A percentile compares a stretch with the other conserved stretches of the same genome.
phyloP scores from a whole-genome alignment of 1,140 invertebrate species.

The Odontomachus brunneus region DNA sequence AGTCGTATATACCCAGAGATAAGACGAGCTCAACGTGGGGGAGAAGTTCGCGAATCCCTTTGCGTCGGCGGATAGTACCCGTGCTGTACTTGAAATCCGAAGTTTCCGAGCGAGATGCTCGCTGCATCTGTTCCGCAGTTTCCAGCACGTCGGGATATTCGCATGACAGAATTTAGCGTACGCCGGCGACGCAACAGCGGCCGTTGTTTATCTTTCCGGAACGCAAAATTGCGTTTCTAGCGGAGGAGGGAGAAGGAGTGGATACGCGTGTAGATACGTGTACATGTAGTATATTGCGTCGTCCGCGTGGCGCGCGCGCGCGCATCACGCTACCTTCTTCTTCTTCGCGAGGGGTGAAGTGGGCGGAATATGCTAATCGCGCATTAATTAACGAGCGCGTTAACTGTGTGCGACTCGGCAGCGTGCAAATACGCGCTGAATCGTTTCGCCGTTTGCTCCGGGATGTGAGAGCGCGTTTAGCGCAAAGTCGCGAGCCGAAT shows the following conservation, averaged over 20 bases:
- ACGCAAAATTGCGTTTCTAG: constrained; percentile 40
- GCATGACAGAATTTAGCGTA: constrained; percentile 55
- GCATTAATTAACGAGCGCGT: constrained; percentile 47
- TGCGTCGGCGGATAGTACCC: constrained; percentile 51
- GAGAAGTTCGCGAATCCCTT: constrained; percentile 57
- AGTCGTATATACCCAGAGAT: constrained; percentile 35
- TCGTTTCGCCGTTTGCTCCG: constrained; percentile 1
- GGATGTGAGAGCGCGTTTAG: neutral
- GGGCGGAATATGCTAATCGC: neutral
- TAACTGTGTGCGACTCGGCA: neutral
- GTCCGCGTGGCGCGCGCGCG: no score
- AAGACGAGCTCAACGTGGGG: constrained; percentile 36
- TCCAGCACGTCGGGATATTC: constrained; percentile 49
- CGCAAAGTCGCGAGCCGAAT: neutral
- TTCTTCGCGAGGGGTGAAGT: neutral
- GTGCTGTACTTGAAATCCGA: constrained; percentile 58
- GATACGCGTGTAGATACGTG: constrained; percentile 12
- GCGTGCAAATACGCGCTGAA: neutral
- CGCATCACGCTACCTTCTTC: neutral
- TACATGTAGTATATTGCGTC: neutral
- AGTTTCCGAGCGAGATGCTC: constrained; percentile 46
- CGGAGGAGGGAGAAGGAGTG: neutral
- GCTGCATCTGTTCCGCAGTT: constrained; percentile 57
- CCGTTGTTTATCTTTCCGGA: constrained; percentile 55
- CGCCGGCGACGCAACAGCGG: constrained; percentile 22